phyloP scores from a whole-genome alignment of 1,140 invertebrate genomes.

The Lethocerus indicus region DNA sequence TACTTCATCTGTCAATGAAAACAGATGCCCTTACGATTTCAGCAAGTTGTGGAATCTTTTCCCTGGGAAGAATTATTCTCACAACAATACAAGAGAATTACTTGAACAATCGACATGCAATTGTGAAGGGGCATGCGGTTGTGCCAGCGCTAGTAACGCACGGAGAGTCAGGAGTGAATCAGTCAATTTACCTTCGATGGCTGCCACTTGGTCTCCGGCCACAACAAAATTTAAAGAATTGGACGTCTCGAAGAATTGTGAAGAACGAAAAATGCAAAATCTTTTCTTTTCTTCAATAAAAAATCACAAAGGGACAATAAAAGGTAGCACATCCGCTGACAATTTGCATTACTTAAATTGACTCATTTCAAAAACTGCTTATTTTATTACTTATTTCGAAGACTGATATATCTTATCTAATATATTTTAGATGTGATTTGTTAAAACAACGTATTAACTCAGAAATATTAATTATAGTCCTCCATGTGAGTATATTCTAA shows the following conservation, averaged over 20 bases:
- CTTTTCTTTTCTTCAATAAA: too few relatives aligned
- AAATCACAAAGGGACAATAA: neutral
- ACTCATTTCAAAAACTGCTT: too few relatives aligned
- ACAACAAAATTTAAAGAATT: conserved; percentile 8
- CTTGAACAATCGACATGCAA: too few relatives aligned
- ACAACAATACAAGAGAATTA: too few relatives aligned
- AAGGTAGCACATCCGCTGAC: conserved; percentile 2
- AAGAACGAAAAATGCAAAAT: too few relatives aligned
- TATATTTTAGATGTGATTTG: too few relatives aligned
- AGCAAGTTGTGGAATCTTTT: neutral
- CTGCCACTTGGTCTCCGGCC: conserved; percentile 12
- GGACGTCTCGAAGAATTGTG: conserved; percentile 1
- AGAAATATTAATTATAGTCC: too few relatives aligned
- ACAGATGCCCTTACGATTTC: conserved; percentile 4
- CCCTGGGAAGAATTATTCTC: neutral
- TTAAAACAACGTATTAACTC: too few relatives aligned
- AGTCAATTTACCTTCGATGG: neutral
- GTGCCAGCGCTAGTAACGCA: neutral
- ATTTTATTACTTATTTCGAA: too few relatives aligned
- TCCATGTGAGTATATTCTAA: too few relatives aligned
- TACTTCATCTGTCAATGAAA: neutral
- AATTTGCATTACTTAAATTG: conserved; percentile 1
- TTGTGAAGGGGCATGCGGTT: conserved; percentile 12
- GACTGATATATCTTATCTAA: too few relatives aligned
- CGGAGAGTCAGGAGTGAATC: too few relatives aligned